Evolutionary conservation across 2,888 invertebrate genomes (phyloP).

Genomic region (Hololepta plana): DNA sequence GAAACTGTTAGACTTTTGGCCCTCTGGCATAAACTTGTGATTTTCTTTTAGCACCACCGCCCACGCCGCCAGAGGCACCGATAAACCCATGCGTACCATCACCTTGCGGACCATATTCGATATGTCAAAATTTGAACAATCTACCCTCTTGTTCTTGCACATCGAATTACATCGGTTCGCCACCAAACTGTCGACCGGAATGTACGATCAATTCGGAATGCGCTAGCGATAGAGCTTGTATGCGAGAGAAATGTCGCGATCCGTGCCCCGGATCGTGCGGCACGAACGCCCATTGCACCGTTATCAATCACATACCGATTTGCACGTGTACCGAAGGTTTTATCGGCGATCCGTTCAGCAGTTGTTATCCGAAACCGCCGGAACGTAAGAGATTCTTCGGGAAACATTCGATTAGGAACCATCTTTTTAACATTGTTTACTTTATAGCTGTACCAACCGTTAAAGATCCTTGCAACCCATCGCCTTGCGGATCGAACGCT

Average conservation of each 20-base stretch:
- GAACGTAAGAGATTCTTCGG: constrained; percentile 17
- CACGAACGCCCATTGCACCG: constrained; percentile 50
- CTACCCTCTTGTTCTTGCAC: constrained; percentile 45
- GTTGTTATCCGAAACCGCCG: constrained; percentile 38
- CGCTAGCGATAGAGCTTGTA: constrained; percentile 52
- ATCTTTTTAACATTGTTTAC: neutral
- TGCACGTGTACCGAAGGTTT: constrained; percentile 58
- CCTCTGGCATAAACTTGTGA: no score
- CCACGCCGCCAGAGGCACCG: constrained; percentile 10
- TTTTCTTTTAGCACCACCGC: constrained; percentile 15
- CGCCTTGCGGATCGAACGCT: constrained; percentile 56
- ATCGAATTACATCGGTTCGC: constrained; percentile 43
- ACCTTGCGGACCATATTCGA: constrained; percentile 55
- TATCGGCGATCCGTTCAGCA: constrained; percentile 57
- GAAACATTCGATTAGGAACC: neutral
- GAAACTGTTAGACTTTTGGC: no score
- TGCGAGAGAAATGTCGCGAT: constrained; percentile 56
- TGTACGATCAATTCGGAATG: constrained; percentile 58
- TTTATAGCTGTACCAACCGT: constrained; percentile 13
- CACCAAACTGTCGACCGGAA: constrained; percentile 54
- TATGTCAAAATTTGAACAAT: constrained; percentile 43
- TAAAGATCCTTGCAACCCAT: constrained; percentile 40
- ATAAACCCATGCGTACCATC: constrained; percentile 49
- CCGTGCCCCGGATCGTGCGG: constrained; percentile 66
- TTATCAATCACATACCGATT: constrained; percentile 57